Base-by-base conservation (phyloP, 2,888 invertebrate species). In the Eupelmus urozonus region DNA sequence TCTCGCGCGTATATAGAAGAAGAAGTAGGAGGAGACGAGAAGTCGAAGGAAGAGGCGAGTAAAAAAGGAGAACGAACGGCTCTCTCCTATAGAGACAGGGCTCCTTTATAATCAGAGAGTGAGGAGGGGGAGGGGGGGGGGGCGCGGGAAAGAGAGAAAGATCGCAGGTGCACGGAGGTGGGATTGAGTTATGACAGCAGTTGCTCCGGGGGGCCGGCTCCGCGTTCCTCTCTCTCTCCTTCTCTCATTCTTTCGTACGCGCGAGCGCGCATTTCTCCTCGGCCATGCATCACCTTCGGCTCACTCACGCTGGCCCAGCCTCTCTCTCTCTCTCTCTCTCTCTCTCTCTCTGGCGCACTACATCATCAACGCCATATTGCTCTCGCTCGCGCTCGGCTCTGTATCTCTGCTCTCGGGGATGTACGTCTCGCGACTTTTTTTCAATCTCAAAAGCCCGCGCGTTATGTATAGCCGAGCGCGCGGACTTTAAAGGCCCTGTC, bases 141-240 rank as follows among this genome's bases (percentile, higher is more conserved):
- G 42, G 63, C 59, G 11, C 42, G 74, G 78, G 59, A 79, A 80
- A 79, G 80, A 81, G 55, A 63, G 55, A 59, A 42, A 62, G 79
- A 66, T 57, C 51, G 72, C 69, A 65, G 51, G 40, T 29, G 55
- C 16, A 74, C 74, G 69, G 86, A 88, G 88, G 88, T 89, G 89
- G 89, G 89, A 90, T 90, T 89, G 89, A 89, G 89, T 89, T 90
- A 90, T 90, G 89, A 89, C 89, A 89, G 88, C 88, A 88, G 86
- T 87, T 88, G 88, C 89, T 88, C 88, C 87, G 85, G 89, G 89
- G 88, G 89, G 89, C 89, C 88, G 88, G 55, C 59, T 82, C 76
- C n/a, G n/a, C 70, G 74, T 77, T 80, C 62, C 51, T 76, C 59
- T 29, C 27, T 42, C 34, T 53, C 60, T 71, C 16, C 60, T 82